Conservation (phyloP, 2,797 vertebrate genomes). For the Onychomys leucogaster region DNA sequence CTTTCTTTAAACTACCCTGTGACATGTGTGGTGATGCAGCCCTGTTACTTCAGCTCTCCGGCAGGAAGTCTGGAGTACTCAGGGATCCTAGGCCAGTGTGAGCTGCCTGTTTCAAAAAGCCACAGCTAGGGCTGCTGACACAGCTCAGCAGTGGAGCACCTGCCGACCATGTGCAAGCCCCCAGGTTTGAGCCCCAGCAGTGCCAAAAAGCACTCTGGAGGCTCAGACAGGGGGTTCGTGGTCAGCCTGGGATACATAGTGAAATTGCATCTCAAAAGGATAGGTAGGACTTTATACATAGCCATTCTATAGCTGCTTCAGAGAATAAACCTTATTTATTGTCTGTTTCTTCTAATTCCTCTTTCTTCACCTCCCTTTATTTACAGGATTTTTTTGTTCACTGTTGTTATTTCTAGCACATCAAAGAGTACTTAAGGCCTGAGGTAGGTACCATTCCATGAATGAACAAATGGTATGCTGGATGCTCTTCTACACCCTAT, state of each 20-base stretch:
- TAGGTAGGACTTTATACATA: neutral
- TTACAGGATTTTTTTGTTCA: neutral
- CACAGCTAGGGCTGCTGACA: neutral
- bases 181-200: neutral
- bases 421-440: neutral
- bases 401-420: neutral
- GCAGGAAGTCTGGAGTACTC: neutral
- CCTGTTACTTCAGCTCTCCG: neutral
- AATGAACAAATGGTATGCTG: neutral
- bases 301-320: slow-evolving; percentile 15
- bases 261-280: neutral
- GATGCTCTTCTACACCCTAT: neutral
- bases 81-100: neutral
- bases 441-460: neutral
- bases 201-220: neutral
- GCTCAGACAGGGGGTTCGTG: too few species aligned
- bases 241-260: neutral
- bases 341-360: neutral
- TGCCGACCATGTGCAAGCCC: neutral
- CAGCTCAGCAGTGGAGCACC: neutral
- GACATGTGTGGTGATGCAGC: neutral
- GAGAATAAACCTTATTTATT: neutral
- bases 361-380: neutral
- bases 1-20: neutral
- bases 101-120: neutral